Conservation (phyloP, 2,797 vertebrate species). For the Ptychobarbus kaznakovi region DNA sequence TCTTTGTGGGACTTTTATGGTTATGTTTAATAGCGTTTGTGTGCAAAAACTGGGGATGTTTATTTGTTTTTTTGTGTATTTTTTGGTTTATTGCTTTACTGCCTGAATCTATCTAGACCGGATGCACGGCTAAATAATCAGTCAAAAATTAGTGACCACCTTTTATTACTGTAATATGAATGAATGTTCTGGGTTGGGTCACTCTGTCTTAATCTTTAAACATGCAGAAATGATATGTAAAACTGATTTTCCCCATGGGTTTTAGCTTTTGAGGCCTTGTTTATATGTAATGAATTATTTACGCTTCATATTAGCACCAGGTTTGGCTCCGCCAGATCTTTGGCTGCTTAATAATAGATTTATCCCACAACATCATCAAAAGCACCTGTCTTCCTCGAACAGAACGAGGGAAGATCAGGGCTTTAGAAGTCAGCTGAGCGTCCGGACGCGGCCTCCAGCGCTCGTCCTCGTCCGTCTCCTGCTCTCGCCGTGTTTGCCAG, state of each 20-base stretch:
- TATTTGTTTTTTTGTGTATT: not conserved
- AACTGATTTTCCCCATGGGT: not conserved
- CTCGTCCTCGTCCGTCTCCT: not conserved
- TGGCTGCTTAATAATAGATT: conserved; percentile 40
- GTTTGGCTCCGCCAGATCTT: conserved; percentile 4
- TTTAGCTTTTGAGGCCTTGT: conserved; percentile 6
- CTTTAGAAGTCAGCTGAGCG: conserved; percentile 23
- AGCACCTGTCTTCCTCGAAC: conserved; percentile 24
- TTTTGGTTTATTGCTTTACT: not conserved
- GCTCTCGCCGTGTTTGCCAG: conserved; percentile 60
- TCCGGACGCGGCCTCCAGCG: conserved; percentile 3
- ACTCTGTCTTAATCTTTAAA: conserved; percentile 10
- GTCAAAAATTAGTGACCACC: not conserved
- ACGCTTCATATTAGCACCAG: conserved; percentile 1
- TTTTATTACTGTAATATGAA: not conserved
- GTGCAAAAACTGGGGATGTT: not conserved
- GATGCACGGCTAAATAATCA: not conserved
- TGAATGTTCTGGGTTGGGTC: not conserved
- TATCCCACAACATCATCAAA: conserved; percentile 43
- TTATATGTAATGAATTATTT: conserved; percentile 24
- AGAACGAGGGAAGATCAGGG: conserved; percentile 31
- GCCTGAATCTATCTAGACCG: not conserved
- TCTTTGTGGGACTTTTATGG: conserved; percentile 2
- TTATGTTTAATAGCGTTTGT: not conserved
- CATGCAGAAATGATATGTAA: not conserved